Evolutionary conservation across 2,888 invertebrate species (phyloP).

Genomic region (Synergus itoensis): DNA sequence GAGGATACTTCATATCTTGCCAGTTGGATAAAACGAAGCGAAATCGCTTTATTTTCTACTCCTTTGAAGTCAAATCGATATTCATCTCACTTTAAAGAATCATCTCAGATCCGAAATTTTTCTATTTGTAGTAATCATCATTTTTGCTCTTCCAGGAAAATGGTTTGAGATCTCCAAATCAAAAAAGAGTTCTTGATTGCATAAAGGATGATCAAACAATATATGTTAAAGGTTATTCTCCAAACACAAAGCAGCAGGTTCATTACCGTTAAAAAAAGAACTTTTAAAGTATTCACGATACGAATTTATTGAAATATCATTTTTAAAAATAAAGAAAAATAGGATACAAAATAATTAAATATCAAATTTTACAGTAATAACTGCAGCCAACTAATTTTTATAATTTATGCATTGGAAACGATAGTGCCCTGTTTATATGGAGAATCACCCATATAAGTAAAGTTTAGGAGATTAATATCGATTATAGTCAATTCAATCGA

Average conservation of each 20-base stretch:
- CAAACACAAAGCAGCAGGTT: no score
- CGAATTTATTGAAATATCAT: no score
- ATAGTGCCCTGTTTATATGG: no score
- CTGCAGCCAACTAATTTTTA: no score
- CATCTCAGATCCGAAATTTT: neutral
- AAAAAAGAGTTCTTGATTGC: conserved; percentile 13
- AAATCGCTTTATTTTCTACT: neutral
- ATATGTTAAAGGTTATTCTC: no score
- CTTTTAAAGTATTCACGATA: no score
- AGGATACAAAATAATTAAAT: no score
- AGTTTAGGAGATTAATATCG: conserved; percentile 6
- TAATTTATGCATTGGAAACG: no score
- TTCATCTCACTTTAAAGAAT: neutral
- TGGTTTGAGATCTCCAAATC: neutral
- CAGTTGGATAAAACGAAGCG: neutral
- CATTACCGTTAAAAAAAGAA: no score
- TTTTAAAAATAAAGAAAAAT: no score
- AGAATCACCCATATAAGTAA: neutral
- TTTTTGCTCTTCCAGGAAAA: neutral
- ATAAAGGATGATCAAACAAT: neutral
- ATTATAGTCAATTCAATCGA: neutral
- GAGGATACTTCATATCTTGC: neutral
- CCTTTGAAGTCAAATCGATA: conserved; percentile 5
- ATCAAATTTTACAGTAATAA: no score
- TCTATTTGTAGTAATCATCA: neutral